Base-by-base conservation (phyloP, 2,797 vertebrate genomes). In the Chelon auratus region DNA sequence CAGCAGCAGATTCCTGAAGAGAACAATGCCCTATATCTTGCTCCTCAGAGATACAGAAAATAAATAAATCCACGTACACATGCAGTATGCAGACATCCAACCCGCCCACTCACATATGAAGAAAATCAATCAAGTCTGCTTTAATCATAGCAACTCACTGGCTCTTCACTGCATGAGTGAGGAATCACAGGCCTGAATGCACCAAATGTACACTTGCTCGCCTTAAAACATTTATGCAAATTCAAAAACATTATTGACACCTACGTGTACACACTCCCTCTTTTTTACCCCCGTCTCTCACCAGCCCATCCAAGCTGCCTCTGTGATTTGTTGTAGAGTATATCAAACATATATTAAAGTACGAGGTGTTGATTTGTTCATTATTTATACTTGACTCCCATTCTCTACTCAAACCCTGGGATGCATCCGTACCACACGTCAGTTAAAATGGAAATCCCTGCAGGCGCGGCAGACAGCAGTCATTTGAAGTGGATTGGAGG, bases 371-470 rank as follows among this genome's bases (percentile, higher is more conserved):
- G 73, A 78, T 69, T 62, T 80, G 45, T 52, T 76, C 45, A 61
- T 80, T 70, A 61, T 62, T 62, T 37, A 73, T 52, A 47, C 43
- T 17, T 59, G 11, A 43, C 30, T 59, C 9, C 17, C 59, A 13
- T 45, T 63, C 20, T 51, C 39, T 17, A 9, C n/a, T 59, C 22
- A 9, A 56, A 43, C 8, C 30, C 15, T 6, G 22, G 47, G 3
- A 12, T 72, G 37, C n/a, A 54, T 36, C 36, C 24, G 17, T 42
- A 40, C 37, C 40, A 11, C 30, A 60, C 24, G 58, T 64, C 57
- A 75, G 62, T 82, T 58, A 59, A 72, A 79, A 80, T 60, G 22
- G 17, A 69, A 70, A 56, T 68, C 60, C 37, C 58, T 58, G 2
- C 36, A 59, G 51, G 39, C 51, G 9, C 7, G 54, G 47, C 4